phyloP scores from a whole-genome alignment of 2,888 invertebrate species.

The Microlaimidae sp. region DNA sequence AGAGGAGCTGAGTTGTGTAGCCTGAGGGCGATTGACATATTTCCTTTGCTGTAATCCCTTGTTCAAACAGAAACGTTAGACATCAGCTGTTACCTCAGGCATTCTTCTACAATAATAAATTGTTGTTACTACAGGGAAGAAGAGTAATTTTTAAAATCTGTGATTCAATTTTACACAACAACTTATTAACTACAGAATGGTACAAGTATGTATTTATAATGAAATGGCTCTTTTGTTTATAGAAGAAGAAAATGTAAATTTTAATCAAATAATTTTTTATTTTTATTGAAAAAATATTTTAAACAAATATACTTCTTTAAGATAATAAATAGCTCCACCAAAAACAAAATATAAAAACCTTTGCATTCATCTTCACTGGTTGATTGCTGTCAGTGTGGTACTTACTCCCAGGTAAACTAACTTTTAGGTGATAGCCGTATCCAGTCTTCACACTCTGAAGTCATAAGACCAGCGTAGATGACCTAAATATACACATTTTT shows the following conservation, averaged over 20 bases:
- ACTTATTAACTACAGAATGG: too few relatives aligned
- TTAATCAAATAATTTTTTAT: too few relatives aligned
- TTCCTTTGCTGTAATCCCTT: constrained; percentile 69
- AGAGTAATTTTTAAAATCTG: too few relatives aligned
- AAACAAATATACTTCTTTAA: too few relatives aligned
- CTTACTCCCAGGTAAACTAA: constrained; percentile 32
- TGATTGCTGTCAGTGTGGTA: constrained; percentile 29
- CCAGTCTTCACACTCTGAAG: constrained; percentile 28
- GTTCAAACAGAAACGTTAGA: constrained; percentile 72
- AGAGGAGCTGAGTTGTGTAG: constrained; percentile 67
- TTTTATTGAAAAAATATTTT: too few relatives aligned
- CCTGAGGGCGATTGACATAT: constrained; percentile 68
- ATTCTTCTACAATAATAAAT: constrained; percentile 52
- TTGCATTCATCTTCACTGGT: constrained; percentile 28
- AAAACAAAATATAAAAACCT: constrained; percentile 3
- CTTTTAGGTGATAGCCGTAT: constrained; percentile 29
- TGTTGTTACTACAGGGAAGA: too few relatives aligned
- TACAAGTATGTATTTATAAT: too few relatives aligned
- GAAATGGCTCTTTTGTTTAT: too few relatives aligned
- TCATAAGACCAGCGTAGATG: constrained; percentile 28
- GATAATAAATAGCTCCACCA: neutral
- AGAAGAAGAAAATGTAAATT: too few relatives aligned
- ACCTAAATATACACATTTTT: too few relatives aligned
- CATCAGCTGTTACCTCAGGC: constrained; percentile 42
- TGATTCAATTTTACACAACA: too few relatives aligned